Evolutionary conservation across 2,888 invertebrate genomes (phyloP).

Genomic region (Orthosia gracilis): DNA sequence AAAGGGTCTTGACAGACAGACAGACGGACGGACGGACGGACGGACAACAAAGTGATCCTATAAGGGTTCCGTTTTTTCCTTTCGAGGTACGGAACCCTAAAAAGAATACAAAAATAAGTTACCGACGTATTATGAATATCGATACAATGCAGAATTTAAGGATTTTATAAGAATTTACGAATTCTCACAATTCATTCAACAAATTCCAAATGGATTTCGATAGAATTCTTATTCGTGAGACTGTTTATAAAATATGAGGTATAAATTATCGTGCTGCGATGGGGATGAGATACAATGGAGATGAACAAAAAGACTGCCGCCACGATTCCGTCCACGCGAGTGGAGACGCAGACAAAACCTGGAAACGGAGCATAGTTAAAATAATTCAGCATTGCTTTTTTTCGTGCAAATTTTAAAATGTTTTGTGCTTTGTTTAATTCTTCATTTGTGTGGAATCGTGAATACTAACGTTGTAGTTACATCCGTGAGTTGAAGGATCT

Average conservation of each 20-base stretch:
- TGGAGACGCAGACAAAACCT: conserved; percentile 53
- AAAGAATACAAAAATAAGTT: no score
- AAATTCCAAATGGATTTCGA: conserved; percentile 20
- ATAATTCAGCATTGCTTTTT: conserved; percentile 49
- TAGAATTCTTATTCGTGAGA: conserved; percentile 34
- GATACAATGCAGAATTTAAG: not conserved
- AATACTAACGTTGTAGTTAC: not conserved
- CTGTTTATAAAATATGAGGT: conserved; percentile 51
- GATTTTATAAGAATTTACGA: not conserved
- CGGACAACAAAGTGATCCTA: no score
- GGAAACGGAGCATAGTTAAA: conserved; percentile 38
- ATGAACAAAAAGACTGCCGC: conserved; percentile 50
- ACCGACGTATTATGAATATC: no score
- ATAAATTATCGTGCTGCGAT: conserved; percentile 46
- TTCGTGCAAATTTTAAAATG: conserved; percentile 31
- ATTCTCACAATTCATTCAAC: conserved; percentile 1
- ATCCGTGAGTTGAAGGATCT: not conserved
- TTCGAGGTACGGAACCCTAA: no score
- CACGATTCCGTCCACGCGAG: conserved; percentile 50
- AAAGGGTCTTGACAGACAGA: no score
- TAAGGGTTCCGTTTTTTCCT: no score
- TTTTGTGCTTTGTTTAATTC: conserved; percentile 15
- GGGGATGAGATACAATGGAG: conserved; percentile 53
- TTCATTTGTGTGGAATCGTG: conserved; percentile 8
- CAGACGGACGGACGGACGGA: no score